Percentiles rank a stretch among this genome's conserved stretches.
These are phyloP conservation scores for Matsumyia berberina DNA, from an alignment of 2,888 invertebrate species.

Conservation along the genomic window DNA sequence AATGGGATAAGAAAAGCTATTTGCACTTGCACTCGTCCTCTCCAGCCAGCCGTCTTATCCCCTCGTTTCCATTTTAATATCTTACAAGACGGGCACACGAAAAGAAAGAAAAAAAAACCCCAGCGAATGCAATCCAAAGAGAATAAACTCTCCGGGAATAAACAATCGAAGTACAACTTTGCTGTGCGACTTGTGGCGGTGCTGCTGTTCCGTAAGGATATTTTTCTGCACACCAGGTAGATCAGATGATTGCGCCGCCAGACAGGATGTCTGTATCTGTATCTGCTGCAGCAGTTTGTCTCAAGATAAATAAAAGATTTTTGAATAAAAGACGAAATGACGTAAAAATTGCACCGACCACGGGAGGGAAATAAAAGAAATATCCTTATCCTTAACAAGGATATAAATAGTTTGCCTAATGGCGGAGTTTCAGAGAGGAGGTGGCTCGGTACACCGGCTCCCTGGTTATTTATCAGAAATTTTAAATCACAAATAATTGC, in stretches of 20 bases:
- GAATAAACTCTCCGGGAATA: constrained; percentile 64
- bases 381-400: constrained; percentile 63
- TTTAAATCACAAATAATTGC: constrained; percentile 70
- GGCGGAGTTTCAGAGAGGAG: constrained; percentile 43
- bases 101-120: constrained; percentile 34
- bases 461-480: constrained; percentile 72
- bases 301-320: constrained; percentile 62
- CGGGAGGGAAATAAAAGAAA: constrained; percentile 25
- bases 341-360: constrained; percentile 58
- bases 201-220: constrained; percentile 69
- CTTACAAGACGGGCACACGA: constrained; percentile 10
- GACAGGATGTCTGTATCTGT: constrained; percentile 73
- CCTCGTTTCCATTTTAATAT: constrained; percentile 49
- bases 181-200: constrained; percentile 23
- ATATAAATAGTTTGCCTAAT: constrained; percentile 63
- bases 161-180: constrained; percentile 60
- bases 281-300: constrained; percentile 58
- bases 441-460: constrained; percentile 2
- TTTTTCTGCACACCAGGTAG: constrained; percentile 51
- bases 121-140: constrained; percentile 71
- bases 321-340: constrained; percentile 77
- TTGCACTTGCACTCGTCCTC: constrained; percentile 68
- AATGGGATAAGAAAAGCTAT: constrained; percentile 75
- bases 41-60: constrained; percentile 10
- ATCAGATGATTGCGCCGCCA: constrained; percentile 76